These are phyloP conservation scores for Drosophila athabasca DNA, from an alignment of 1,140 invertebrate species.

Conservation along the genomic window DNA sequence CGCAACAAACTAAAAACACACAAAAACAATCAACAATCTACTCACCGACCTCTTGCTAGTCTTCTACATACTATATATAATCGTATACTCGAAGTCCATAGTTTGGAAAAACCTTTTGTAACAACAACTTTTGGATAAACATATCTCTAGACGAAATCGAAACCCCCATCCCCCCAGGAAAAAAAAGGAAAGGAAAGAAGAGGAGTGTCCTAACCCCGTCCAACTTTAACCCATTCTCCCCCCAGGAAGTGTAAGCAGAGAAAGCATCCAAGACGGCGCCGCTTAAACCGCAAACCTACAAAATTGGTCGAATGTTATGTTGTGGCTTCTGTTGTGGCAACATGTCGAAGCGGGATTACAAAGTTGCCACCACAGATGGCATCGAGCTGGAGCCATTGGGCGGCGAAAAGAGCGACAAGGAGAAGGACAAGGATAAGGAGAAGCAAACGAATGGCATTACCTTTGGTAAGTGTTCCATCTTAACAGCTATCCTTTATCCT, in stretches of 20 bases:
- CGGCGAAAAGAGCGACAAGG: conserved; percentile 82
- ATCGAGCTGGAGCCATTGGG: conserved; percentile 83
- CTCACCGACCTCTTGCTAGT: conserved; percentile 62
- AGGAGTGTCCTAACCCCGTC: background rate
- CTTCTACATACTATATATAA: conserved; percentile 39
- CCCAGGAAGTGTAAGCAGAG: conserved; percentile 15
- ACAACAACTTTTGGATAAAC: conserved; percentile 38
- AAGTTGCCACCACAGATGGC: conserved; percentile 83
- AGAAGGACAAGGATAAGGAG: conserved; percentile 81
- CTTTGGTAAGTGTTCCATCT: conserved; percentile 68
- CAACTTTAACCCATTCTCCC: conserved; percentile 2
- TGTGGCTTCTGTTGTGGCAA: conserved; percentile 83
- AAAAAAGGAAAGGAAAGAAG: conserved; percentile 6
- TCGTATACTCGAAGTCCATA: conserved; percentile 14
- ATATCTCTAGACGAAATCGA: conserved; percentile 30
- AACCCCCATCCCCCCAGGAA: background rate
- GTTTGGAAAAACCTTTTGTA: conserved; percentile 35
- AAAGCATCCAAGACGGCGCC: conserved; percentile 65
- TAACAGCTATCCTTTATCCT: background rate
- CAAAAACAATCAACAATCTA: conserved; percentile 49
- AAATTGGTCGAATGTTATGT: conserved; percentile 83
- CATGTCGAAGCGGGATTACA: conserved; percentile 83
- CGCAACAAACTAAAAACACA: conserved; percentile 36
- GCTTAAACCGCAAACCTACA: conserved; percentile 71
- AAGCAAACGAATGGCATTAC: conserved; percentile 83